Conservation (phyloP, 2,113 vertebrate genomes). For the Nothoprocta pentlandii region DNA sequence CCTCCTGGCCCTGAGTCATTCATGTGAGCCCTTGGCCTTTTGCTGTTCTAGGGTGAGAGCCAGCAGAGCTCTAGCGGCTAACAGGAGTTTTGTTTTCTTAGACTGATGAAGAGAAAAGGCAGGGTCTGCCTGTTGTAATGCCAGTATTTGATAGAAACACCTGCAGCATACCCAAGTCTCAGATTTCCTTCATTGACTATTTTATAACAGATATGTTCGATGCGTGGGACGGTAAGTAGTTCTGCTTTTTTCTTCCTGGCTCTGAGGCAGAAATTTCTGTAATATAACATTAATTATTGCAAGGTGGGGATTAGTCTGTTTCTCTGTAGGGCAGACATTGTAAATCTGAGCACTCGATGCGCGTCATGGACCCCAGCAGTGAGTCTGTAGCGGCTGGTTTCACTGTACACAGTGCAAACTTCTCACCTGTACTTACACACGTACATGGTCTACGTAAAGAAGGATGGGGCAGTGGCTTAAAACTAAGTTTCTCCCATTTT, state of each 20-base stretch:
- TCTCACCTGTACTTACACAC: background rate
- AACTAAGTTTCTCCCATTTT: background rate
- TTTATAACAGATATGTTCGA: slow-evolving; percentile 99
- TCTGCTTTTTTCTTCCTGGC: background rate
- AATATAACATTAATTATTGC: background rate
- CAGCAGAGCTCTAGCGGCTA: slow-evolving; percentile 13
- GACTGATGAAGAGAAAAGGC: slow-evolving; percentile 96
- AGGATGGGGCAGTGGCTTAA: background rate
- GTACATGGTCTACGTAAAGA: background rate
- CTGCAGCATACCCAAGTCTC: slow-evolving; percentile 97
- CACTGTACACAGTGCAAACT: background rate
- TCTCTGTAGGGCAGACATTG: background rate
- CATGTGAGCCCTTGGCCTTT: background rate
- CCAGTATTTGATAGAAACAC: slow-evolving; percentile 96
- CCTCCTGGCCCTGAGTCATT: background rate
- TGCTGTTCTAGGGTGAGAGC: background rate
- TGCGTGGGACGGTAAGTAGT: slow-evolving; percentile 92
- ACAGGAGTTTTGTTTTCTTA: slow-evolving; percentile 74
- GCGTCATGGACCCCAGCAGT: background rate
- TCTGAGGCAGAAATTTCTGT: background rate
- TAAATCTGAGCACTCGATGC: too few relatives aligned
- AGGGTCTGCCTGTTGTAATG: slow-evolving; percentile 96
- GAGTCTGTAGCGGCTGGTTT: background rate
- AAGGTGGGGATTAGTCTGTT: background rate
- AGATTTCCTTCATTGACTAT: slow-evolving; percentile 98